phyloP scores from a whole-genome alignment of 2,113 vertebrate genomes.

The Halcyon malimbica region DNA sequence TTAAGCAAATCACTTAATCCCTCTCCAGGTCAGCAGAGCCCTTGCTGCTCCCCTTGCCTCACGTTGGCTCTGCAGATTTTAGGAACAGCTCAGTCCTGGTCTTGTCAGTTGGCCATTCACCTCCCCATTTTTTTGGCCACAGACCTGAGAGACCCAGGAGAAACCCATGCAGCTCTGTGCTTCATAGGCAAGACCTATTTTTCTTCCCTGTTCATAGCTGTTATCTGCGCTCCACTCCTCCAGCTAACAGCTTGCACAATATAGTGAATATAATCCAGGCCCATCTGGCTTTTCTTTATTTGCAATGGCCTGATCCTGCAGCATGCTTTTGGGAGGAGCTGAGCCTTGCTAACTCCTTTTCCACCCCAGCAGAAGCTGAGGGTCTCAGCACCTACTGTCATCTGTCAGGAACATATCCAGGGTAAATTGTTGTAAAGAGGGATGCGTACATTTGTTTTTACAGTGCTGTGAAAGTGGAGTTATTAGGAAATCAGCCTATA shows the following conservation, averaged over 20 bases:
- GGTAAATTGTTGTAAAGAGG: not conserved
- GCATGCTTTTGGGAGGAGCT: not conserved
- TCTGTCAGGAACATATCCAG: not conserved
- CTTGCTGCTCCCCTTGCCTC: not conserved
- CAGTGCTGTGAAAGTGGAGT: not conserved
- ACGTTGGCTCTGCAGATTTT: rapidly evolving
- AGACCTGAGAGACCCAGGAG: not conserved
- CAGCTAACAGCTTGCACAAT: not conserved
- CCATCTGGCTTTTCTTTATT: not conserved
- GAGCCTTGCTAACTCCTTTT: not conserved
- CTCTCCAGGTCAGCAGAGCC: not conserved
- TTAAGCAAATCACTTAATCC: not conserved
- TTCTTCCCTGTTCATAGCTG: not conserved
- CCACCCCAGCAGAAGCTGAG: not conserved
- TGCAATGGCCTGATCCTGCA: not conserved
- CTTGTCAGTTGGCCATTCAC: rapidly evolving
- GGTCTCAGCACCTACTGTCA: not conserved
- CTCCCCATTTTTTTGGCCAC: not conserved
- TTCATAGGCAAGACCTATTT: not conserved
- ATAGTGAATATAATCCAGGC: not conserved
- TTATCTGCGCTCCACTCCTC: not conserved
- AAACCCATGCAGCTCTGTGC: not conserved
- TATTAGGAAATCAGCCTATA: not conserved
- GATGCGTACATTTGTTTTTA: not conserved
- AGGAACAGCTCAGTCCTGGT: not conserved